phyloP scores from a whole-genome alignment of 2,113 vertebrate species.

The Lethenteron reissneri region DNA sequence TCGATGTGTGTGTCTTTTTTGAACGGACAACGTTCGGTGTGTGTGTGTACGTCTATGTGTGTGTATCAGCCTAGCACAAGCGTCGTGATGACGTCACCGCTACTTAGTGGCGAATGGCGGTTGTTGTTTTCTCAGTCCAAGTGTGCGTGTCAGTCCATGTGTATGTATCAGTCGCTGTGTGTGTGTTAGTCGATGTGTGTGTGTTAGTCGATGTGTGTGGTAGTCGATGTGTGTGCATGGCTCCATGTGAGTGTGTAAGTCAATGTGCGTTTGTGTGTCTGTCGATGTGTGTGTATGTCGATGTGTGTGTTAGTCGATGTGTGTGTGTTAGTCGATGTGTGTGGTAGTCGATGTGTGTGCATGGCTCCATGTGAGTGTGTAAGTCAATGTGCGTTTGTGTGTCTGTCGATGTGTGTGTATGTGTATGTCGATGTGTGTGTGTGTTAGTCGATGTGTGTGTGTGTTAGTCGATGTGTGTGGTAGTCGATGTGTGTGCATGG shows the following conservation, averaged over 20 bases:
- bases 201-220: not conserved
- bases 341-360: not conserved
- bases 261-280: not conserved
- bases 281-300: not conserved
- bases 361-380: not conserved
- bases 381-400: not conserved
- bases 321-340: not conserved
- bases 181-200: not conserved
- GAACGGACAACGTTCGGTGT: too few species aligned
- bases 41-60: too few species aligned
- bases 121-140: too few species aligned
- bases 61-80: too few species aligned
- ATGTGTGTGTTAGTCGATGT: not conserved
- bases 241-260: not conserved
- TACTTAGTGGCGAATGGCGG: too few species aligned
- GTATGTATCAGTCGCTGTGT: too few species aligned
- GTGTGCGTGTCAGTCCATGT: too few species aligned
- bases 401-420: too few species aligned
- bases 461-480: not conserved
- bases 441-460: not conserved
- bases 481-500: not conserved
- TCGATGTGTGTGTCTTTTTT: too few species aligned
- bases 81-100: too few species aligned
- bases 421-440: not conserved
- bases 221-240: not conserved